Evolutionary conservation across 2,888 invertebrate genomes (phyloP), one percentile per base, ranked within the genome.

Genomic region (Leptinotarsa haldemani): DNA sequence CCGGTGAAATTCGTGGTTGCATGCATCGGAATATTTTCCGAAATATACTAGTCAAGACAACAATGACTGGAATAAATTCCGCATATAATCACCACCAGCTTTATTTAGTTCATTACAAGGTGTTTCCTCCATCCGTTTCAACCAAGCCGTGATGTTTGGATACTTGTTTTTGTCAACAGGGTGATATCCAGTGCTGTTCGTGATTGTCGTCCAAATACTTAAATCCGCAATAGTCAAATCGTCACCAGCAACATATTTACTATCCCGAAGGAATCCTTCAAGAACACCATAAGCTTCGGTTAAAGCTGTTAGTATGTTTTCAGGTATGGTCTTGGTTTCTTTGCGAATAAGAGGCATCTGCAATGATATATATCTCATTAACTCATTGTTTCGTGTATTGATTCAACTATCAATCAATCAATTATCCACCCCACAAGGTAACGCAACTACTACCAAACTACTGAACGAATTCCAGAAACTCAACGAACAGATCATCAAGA

Each of bases 221-320:
- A 76, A 72, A 65, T 77, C 77, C 4, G 75, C 77, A 16, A 77
- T 66, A 2, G 75, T 74, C 13, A 74, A 13, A 20, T 69, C 30
- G n/a, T 70, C 47, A 2, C 72, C 75, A 50, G 75, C 77, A 4
- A 76, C 30, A 47, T 22, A 71, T 30, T 58, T 56, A 12, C 61
- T 66, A n/a, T 65, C 67, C 20, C 67, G 40, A 1, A 77, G 52
- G 25, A 74, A 74, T 18, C n/a, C 12, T 48, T 69, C 69, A 13
- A 69, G 18, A 18, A 63, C 47, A 7, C n/a, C 58, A 20, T 46
- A 69, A 22, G 47, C 40, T 13, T 56, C 58, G 4, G 47, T 48
- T 50, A 69, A 18, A 12, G 48, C 58, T 16, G 61, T 7, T 1
- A 61, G n/a, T 3, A 13, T 20, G 5, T 65, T n/a, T 52, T 52